Base-by-base conservation (phyloP, 92 coral and sea anemone genomes). In the Umimayanthus chanpuru region DNA sequence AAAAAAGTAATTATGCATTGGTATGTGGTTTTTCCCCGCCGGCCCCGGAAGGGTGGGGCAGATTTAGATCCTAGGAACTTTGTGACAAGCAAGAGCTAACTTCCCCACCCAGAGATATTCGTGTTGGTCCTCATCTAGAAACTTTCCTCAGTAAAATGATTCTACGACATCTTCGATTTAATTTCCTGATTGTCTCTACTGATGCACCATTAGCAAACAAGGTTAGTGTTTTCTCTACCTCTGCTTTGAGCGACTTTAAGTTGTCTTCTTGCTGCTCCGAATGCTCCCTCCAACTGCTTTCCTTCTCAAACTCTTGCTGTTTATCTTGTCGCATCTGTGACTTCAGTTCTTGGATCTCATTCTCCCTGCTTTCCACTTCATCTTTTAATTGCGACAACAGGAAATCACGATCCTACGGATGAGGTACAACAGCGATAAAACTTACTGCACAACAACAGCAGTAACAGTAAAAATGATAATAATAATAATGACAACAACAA, bases 241-340 rank as follows among this genome's bases (percentile, higher is more conserved):
- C 94, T 50, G 90, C 89, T 75, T 89, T 92, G 61, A 95, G 81
- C 55, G 93, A 76, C 61, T 90, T 92, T 40, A 88, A 38, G 1
- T 88, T 82, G 2, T 88, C 80, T 78, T 95, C 94, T 66, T 90
- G 94, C 88, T 93, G 91, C 12, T 85, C 91, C 53, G 90, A 38
- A 81, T 76, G 93, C 10, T 94, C 94, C 50, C 94, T 92, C 92
- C 92, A 95, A 5, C 86, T 86, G 44, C 74, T 91, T 73, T 97
- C 98, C 38, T 82, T 81, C 9, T 97, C 94, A 53, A 89, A 76
- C 29, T 77, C 73, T 36, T 94, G 93, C 87, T 97, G 97, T n/a
- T 95, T 94, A 53, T 95, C 96, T 81, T 94, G 93, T 83, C 93
- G 77, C n/a, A 92, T 68, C 88, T 94, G 95, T 4, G 92, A 68